These are phyloP conservation scores for Labeo rohita DNA, from an alignment of 2,113 vertebrate species.

Conservation along the genomic window DNA sequence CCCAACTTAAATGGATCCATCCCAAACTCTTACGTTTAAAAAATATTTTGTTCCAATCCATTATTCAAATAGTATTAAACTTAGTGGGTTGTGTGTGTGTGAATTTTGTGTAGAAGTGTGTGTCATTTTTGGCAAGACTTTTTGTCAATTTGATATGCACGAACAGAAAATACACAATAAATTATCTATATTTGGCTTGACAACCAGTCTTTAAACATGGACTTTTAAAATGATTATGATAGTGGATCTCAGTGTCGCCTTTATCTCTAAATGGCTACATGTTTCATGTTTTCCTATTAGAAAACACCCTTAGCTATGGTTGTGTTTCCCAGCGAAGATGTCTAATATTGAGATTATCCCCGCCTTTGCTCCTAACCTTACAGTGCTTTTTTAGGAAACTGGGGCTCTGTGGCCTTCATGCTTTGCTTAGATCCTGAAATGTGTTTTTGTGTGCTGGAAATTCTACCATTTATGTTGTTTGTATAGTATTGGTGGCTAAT, in stretches of 20 bases:
- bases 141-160: not conserved
- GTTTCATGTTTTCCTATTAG: not conserved
- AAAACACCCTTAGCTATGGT: not conserved
- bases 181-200: not conserved
- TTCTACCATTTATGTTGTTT: not conserved
- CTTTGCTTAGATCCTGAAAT: not conserved
- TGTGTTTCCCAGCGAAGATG: not conserved
- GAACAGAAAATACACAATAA: not conserved
- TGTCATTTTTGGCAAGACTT: not conserved
- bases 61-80: not conserved
- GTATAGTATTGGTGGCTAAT: not conserved
- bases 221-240: not conserved
- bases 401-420: not conserved
- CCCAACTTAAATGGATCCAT: not conserved
- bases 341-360: not conserved
- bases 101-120: not conserved
- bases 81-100: not conserved
- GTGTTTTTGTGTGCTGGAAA: not conserved
- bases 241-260: not conserved
- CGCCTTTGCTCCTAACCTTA: not conserved
- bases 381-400: not conserved
- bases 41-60: not conserved
- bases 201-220: not conserved
- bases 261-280: not conserved
- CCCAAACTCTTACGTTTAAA: not conserved